These are phyloP conservation scores for Cryptocephalus moraei DNA, from an alignment of 2,888 invertebrate species.

Conservation along the genomic window DNA sequence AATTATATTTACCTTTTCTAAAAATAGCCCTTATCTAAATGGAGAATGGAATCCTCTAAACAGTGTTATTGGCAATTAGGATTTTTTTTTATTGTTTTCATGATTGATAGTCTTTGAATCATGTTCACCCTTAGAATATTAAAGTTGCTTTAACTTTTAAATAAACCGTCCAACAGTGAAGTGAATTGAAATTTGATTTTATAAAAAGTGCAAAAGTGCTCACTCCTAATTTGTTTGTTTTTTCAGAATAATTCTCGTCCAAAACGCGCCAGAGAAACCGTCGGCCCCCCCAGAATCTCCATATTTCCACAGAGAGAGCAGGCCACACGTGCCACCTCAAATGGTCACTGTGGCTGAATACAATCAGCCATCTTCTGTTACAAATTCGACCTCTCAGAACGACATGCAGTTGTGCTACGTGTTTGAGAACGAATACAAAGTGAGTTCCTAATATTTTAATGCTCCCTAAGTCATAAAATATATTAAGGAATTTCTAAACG, in stretches of 20 bases:
- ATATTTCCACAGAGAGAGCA: constrained; percentile 28
- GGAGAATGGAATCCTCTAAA: too few relatives aligned
- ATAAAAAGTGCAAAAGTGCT: too few relatives aligned
- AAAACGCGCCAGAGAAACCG: constrained; percentile 83
- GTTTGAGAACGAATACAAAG: constrained; percentile 26
- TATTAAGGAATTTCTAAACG: neutral
- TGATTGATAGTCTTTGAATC: too few relatives aligned
- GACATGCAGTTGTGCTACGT: constrained; percentile 29
- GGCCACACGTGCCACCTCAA: constrained; percentile 35
- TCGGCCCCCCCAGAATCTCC: constrained; percentile 48
- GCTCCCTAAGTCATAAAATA: neutral
- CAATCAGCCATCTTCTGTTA: constrained; percentile 34
- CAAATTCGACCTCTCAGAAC: constrained; percentile 29
- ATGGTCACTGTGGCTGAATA: constrained; percentile 58
- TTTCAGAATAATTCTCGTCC: constrained; percentile 78
- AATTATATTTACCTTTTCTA: too few relatives aligned
- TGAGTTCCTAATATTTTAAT: constrained; percentile 2
- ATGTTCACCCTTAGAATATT: too few relatives aligned
- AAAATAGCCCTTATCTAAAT: too few relatives aligned
- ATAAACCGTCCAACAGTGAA: too few relatives aligned
- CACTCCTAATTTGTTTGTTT: neutral
- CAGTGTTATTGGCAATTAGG: too few relatives aligned
- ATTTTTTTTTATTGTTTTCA: too few relatives aligned
- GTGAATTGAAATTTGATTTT: too few relatives aligned
- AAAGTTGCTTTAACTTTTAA: too few relatives aligned